These are phyloP conservation scores for Lepus europaeus DNA, from an alignment of 2,113 vertebrate species.

Conservation along the genomic window DNA sequence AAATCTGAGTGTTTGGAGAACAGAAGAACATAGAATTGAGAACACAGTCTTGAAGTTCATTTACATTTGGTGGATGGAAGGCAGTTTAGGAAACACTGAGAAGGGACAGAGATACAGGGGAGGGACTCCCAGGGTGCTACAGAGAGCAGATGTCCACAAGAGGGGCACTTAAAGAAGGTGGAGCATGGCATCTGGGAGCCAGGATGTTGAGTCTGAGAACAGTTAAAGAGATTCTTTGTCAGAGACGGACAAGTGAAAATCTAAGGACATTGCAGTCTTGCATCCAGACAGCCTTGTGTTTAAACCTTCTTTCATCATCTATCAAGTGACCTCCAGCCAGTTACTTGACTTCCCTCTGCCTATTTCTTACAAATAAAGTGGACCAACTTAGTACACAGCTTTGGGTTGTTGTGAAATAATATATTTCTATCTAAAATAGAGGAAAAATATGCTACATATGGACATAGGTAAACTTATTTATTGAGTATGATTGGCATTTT, in stretches of 20 bases:
- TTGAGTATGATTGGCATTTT: background rate
- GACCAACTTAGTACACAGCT: background rate
- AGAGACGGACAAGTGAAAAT: background rate
- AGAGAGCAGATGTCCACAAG: too few species aligned
- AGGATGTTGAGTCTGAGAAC: background rate
- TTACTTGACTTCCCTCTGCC: background rate
- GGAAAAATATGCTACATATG: background rate
- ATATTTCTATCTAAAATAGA: background rate
- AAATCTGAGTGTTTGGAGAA: background rate
- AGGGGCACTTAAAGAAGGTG: background rate
- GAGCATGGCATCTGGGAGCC: background rate
- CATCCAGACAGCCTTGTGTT: background rate
- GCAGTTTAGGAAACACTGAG: background rate
- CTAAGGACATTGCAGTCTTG: background rate
- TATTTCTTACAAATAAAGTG: background rate
- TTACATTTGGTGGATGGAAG: background rate
- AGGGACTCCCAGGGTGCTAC: rapidly evolving
- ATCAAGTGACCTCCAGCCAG: background rate
- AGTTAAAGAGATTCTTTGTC: background rate
- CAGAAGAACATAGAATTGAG: background rate
- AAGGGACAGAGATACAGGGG: background rate
- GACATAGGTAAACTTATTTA: background rate
- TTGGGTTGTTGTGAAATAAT: background rate
- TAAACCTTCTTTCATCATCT: background rate
- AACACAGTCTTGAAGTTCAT: constrained; percentile 34